Conservation (phyloP, 64 coral and sea anemone genomes). For the Stylophora pistillata region DNA sequence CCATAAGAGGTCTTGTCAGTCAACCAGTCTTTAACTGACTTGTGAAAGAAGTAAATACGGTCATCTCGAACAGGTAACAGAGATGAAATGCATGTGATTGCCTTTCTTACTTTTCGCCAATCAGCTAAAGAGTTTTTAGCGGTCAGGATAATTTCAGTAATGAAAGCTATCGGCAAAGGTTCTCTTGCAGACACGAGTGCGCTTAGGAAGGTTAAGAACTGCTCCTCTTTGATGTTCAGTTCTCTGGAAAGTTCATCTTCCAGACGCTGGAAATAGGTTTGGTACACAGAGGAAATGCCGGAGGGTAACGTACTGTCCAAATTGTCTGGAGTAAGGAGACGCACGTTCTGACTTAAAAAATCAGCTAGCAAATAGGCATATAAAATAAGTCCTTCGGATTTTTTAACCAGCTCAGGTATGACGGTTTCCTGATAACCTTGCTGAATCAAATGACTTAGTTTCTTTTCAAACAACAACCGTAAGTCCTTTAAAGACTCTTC, state of each 20-base stretch:
- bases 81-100: not conserved
- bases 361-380: not conserved
- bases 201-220: conserved; percentile 24
- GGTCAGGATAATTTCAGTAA: not conserved
- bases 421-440: not conserved
- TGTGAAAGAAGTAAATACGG: conserved; percentile 22
- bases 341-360: not conserved
- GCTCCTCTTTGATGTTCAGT: not conserved
- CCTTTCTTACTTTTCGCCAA: not conserved
- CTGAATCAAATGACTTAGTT: not conserved
- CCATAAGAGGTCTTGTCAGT: not conserved
- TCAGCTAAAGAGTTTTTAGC: not conserved
- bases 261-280: conserved; percentile 25
- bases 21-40: conserved; percentile 29
- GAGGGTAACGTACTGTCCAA: too few species aligned
- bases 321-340: not conserved
- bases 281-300: conserved; percentile 5
- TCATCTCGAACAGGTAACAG: conserved; percentile 28
- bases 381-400: too few species aligned
- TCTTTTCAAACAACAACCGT: not conserved
- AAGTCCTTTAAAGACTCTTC: not conserved
- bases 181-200: conserved; percentile 6
- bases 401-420: conserved; percentile 8
- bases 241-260: not conserved
- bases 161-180: too few species aligned